Conservation (phyloP, 2,113 vertebrate species). For the Dicaeum eximium region DNA sequence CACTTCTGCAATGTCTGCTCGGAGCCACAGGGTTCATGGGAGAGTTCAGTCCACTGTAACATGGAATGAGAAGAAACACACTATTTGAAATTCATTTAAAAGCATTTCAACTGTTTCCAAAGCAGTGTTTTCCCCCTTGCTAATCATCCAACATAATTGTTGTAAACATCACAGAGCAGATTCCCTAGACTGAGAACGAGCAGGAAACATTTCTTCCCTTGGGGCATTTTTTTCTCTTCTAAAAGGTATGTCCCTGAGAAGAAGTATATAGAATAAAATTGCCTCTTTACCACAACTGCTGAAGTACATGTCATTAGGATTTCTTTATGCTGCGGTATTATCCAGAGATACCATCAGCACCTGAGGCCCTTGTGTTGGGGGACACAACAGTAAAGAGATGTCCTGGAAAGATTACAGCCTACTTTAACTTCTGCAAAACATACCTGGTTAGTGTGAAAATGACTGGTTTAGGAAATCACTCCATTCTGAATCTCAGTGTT, state of each 20-base stretch:
- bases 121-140: not conserved
- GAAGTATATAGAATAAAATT: slow-evolving; percentile 16
- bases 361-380: not conserved
- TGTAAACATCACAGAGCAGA: slow-evolving; percentile 37
- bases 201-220: slow-evolving; percentile 47
- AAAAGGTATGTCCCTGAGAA: slow-evolving; percentile 45
- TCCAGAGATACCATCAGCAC: not conserved
- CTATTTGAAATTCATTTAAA: not conserved
- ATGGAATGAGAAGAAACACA: not conserved
- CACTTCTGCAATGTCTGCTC: not conserved
- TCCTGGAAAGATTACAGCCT: not conserved
- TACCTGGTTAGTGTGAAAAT: not conserved
- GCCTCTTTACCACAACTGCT: slow-evolving; percentile 10
- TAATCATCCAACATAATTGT: not conserved
- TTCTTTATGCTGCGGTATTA: slow-evolving; percentile 27
- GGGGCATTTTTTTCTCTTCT: slow-evolving; percentile 39
- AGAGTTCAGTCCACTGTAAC: not conserved
- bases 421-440: not conserved
- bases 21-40: not conserved
- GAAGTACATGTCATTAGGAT: not conserved
- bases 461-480: not conserved
- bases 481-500: not conserved
- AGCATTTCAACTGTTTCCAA: not conserved
- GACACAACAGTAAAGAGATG: slow-evolving; percentile 25
- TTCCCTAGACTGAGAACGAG: slow-evolving; percentile 23